Conservation (phyloP, 2,797 vertebrate genomes). For the Thalassophryne amazonica region DNA sequence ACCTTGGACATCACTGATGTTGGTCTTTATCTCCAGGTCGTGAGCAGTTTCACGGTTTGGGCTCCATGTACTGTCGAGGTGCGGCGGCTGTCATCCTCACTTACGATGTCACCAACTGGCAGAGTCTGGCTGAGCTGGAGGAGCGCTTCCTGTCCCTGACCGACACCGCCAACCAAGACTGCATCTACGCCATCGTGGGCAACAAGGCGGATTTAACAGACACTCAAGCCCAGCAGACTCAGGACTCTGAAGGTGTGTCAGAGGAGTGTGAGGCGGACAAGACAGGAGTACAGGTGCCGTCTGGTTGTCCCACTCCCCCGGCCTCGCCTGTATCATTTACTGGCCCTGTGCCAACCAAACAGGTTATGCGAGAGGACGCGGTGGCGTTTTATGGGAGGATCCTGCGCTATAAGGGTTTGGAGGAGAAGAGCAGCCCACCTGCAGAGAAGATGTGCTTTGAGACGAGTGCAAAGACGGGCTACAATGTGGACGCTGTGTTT, state of each 20-base stretch:
- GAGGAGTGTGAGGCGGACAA: constrained; percentile 36
- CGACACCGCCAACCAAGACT: constrained; percentile 89
- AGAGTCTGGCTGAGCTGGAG: constrained; percentile 91
- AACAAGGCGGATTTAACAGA: constrained; percentile 93
- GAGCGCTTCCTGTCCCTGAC: constrained; percentile 94
- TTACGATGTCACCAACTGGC: constrained; percentile 90
- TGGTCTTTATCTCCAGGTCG: constrained; percentile 77
- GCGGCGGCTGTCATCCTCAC: constrained; percentile 91
- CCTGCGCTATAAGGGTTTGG: constrained; percentile 88
- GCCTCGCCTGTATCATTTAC: constrained; percentile 49
- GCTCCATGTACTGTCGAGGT: constrained; percentile 96
- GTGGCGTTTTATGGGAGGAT: constrained; percentile 86
- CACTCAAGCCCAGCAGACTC: constrained; percentile 40
- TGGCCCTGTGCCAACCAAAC: constrained; percentile 64
- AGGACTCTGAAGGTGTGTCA: not conserved
- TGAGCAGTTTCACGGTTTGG: constrained; percentile 96
- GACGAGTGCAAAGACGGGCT: constrained; percentile 94
- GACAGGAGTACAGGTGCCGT: constrained; percentile 33
- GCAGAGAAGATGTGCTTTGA: constrained; percentile 96
- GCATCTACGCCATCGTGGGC: constrained; percentile 92
- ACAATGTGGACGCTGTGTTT: constrained; percentile 91
- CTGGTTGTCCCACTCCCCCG: constrained; percentile 54
- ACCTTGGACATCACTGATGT: not conserved
- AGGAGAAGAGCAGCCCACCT: constrained; percentile 81
- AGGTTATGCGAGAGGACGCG: constrained; percentile 86